phyloP scores from a whole-genome alignment of 2,113 vertebrate species.

The Chaetodon auriga region DNA sequence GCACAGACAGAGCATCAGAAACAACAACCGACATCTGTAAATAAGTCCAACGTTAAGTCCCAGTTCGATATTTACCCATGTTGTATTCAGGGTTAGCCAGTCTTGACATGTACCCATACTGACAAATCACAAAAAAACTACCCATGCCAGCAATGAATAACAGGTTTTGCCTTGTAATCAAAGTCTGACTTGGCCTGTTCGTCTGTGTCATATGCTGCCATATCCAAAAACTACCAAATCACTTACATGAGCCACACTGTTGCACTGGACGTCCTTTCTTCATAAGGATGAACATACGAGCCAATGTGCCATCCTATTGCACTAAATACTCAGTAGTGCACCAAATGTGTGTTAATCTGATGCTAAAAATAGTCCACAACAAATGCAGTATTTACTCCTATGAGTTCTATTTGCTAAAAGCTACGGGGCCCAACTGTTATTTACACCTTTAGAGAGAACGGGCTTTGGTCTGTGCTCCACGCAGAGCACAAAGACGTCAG shows the following conservation, averaged over 20 bases:
- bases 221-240: not conserved
- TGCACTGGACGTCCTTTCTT: not conserved
- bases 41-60: not conserved
- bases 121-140: no score
- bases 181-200: not conserved
- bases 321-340: not conserved
- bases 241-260: not conserved
- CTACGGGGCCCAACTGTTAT: constrained; percentile 20
- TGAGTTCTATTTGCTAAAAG: constrained; percentile 18
- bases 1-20: not conserved
- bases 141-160: not conserved
- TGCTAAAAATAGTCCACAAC: constrained; percentile 23
- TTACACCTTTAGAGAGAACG: constrained; percentile 3
- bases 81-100: not conserved
- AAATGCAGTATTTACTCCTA: constrained; percentile 21
- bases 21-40: not conserved
- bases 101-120: no score
- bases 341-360: not conserved
- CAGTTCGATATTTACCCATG: not conserved
- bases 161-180: not conserved
- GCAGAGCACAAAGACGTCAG: not conserved
- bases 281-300: not conserved
- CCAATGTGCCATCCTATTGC: constrained; percentile 1
- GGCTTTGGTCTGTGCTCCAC: not conserved
- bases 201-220: no score